These are phyloP conservation scores for Cranoglanis bouderius DNA, from an alignment of 2,113 vertebrate genomes.

Conservation along the genomic window DNA sequence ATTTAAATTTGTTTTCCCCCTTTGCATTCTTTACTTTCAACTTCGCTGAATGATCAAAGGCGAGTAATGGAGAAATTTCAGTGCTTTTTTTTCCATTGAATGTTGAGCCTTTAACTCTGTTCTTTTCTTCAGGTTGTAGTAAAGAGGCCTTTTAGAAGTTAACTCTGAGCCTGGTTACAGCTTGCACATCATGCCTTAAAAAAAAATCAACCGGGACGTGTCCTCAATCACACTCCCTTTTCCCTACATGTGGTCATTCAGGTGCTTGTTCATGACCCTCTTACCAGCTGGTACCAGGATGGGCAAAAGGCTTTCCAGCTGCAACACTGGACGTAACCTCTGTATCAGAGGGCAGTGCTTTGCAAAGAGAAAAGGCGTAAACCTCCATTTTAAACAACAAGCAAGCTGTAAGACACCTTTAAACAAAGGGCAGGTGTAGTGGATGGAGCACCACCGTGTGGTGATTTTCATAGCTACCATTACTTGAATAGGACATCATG, in stretches of 20 bases:
- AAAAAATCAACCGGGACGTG: not conserved
- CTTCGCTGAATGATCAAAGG: not conserved
- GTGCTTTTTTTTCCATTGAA: not conserved
- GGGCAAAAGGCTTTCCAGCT: constrained; percentile 27
- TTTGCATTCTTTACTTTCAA: not conserved
- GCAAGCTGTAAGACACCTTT: constrained; percentile 12
- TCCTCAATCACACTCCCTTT: constrained; percentile 3
- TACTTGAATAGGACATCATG: constrained; percentile 1
- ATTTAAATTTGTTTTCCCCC: not conserved
- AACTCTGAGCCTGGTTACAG: constrained; percentile 19
- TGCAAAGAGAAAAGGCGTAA: constrained; percentile 1
- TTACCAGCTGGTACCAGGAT: constrained; percentile 18
- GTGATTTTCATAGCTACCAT: constrained; percentile 36
- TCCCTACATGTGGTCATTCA: not conserved
- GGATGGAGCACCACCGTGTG: constrained; percentile 50
- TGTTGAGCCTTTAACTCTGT: constrained; percentile 32
- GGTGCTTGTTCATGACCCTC: constrained; percentile 32
- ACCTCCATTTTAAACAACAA: constrained; percentile 7
- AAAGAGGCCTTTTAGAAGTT: constrained; percentile 30
- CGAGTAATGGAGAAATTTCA: not conserved
- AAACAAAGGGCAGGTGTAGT: constrained; percentile 16
- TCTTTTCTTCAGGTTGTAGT: constrained; percentile 19
- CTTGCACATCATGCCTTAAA: constrained; percentile 17
- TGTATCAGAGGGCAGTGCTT: constrained; percentile 60
- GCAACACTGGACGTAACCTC: constrained; percentile 52